These are phyloP conservation scores for Cyanistes caeruleus DNA, from an alignment of 2,113 vertebrate species.

Conservation along the genomic window DNA sequence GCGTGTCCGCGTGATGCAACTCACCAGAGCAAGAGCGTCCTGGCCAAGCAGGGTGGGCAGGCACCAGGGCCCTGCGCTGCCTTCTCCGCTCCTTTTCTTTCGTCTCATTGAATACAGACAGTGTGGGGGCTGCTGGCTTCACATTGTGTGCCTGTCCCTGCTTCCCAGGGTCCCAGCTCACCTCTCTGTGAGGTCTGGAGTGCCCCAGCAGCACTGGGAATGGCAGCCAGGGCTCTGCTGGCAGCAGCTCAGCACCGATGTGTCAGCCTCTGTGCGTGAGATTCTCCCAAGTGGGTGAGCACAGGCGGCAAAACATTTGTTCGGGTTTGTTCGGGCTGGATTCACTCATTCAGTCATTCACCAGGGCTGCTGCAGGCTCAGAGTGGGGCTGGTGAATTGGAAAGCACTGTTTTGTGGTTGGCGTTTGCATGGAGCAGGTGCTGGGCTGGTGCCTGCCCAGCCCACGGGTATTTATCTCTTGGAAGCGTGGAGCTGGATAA, in stretches of 20 bases:
- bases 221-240: background rate
- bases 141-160: fast-evolving
- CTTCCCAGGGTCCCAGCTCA: background rate
- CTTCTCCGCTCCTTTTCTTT: background rate
- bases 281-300: fast-evolving
- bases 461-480: background rate
- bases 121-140: background rate
- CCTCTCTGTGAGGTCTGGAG: background rate
- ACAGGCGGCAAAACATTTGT: fast-evolving
- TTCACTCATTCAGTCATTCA: background rate
- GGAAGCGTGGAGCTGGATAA: background rate
- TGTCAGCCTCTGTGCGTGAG: background rate
- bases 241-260: background rate
- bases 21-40: background rate
- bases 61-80: background rate
- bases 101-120: background rate
- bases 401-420: background rate
- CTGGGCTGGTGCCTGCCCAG: background rate
- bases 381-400: fast-evolving
- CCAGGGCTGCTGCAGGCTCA: background rate
- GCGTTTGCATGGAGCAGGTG: background rate
- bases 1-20: background rate
- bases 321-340: fast-evolving
- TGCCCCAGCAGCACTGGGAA: fast-evolving
- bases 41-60: background rate